Conservation (phyloP, 1,140 invertebrate species). For the Schmidtea mediterranea region DNA sequence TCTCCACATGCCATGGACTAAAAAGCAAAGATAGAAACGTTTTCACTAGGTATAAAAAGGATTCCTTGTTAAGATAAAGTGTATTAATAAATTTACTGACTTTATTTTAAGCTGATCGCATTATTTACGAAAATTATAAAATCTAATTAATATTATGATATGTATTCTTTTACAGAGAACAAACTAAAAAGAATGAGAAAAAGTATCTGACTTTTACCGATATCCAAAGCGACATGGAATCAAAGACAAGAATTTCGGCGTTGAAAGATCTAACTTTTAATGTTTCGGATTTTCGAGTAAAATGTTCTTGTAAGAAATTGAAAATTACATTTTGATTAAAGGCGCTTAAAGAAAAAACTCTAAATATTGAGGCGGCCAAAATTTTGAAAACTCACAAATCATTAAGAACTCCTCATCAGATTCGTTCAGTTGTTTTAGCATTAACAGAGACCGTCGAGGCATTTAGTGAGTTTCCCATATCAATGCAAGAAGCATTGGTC, state of each 20-base stretch:
- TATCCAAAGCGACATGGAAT: background rate
- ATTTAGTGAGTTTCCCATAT: background rate
- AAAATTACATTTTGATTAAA: too few species aligned
- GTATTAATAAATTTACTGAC: too few species aligned
- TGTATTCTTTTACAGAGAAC: conserved; percentile 1
- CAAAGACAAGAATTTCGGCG: background rate
- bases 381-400: background rate
- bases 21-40: too few species aligned
- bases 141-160: too few species aligned
- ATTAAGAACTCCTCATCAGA: background rate
- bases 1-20: too few species aligned
- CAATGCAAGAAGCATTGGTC: background rate
- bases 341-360: background rate
- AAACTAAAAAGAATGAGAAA: background rate
- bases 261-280: background rate
- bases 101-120: too few species aligned
- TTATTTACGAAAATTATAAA: too few species aligned
- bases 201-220: background rate
- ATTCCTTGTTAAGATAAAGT: too few species aligned
- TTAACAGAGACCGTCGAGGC: background rate
- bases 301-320: too few species aligned
- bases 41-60: too few species aligned
- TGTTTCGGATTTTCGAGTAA: background rate
- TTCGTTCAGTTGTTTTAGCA: background rate
- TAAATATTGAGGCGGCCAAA: background rate